These are phyloP conservation scores for Alethe castanea DNA, from an alignment of 2,113 vertebrate genomes.

Conservation along the genomic window DNA sequence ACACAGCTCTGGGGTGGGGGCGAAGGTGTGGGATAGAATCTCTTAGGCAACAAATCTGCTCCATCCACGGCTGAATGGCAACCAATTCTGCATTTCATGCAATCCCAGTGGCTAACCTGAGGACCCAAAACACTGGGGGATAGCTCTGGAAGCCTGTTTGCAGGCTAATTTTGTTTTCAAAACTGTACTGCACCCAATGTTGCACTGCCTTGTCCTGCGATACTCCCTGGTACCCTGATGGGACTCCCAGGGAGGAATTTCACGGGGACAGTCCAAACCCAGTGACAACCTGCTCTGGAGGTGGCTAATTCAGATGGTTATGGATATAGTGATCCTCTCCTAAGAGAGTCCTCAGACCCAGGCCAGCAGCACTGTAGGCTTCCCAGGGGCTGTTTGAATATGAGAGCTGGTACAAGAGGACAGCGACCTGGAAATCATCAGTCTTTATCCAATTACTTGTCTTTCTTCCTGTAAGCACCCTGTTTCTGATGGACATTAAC, in stretches of 20 bases:
- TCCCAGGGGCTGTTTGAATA: neutral
- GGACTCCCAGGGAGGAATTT: neutral
- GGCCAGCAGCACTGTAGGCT: accelerated
- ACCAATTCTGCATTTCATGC: neutral
- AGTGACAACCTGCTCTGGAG: neutral
- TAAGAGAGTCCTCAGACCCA: neutral
- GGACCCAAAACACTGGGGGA: neutral
- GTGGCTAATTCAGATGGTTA: neutral
- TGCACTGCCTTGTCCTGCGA: accelerated
- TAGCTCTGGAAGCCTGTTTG: neutral
- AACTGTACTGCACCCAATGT: neutral
- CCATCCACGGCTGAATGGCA: neutral
- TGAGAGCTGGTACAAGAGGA: neutral
- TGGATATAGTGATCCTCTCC: neutral
- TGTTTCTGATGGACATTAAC: neutral
- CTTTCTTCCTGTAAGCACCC: accelerated
- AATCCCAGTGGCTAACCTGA: neutral
- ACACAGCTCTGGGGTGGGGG: neutral
- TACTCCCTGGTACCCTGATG: accelerated
- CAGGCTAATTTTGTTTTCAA: neutral
- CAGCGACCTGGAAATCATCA: neutral
- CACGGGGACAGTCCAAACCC: neutral
- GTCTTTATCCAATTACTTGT: neutral
- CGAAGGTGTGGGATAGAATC: neutral
- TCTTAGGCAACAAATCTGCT: neutral